Evolutionary conservation across 1,140 invertebrate species (phyloP), one percentile per base, ranked within the genome.

Genomic region (Bicyclus anynana): DNA sequence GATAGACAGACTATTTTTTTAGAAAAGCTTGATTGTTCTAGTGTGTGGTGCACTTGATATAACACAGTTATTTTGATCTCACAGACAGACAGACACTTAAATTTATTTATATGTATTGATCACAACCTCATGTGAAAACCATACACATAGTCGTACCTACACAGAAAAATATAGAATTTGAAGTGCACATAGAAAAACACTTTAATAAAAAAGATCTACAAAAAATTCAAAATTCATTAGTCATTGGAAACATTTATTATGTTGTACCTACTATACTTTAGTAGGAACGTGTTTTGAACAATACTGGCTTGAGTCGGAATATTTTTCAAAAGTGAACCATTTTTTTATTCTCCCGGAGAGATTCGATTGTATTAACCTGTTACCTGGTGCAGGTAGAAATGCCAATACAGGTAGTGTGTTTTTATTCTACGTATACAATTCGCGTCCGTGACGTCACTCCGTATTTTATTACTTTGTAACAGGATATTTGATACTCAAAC

Each of bases 381-480:
- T 65, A 65, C 58, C 62, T 65, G 58, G 44, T 46, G 52, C 63
- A 61, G 58, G 63, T 65, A 65, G 63, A 59, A 53, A 50, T 53
- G 49, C 62, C 42, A 59, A 47, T 53, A 59, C 42, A 53, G 57
- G 57, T 59, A 59, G 56, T n/a, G 29, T n/a, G 26, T 52, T 21
- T 59, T 59, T 59, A 59, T 59, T 53, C 47, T 42, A 14, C 18
- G 27, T 53, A 35, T 33, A 33, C 3, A 42, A 26, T 53, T 38
- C 20, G 53, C 27, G 47, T 26, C 49, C 44, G 23, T 59, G 57
- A 59, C 40, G 57, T 47, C 50, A 59, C 14, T 47, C 4, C 2
- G 13, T 2, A 13, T 44, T 44, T 44, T 44, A 12, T 44, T 21
- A 14, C 37, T 33, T 7, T 17, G 37, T 40, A 40, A 40, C 37